phyloP scores from a whole-genome alignment of 53 echinoderm and acorn worm species.

The Actinopyga echinites region DNA sequence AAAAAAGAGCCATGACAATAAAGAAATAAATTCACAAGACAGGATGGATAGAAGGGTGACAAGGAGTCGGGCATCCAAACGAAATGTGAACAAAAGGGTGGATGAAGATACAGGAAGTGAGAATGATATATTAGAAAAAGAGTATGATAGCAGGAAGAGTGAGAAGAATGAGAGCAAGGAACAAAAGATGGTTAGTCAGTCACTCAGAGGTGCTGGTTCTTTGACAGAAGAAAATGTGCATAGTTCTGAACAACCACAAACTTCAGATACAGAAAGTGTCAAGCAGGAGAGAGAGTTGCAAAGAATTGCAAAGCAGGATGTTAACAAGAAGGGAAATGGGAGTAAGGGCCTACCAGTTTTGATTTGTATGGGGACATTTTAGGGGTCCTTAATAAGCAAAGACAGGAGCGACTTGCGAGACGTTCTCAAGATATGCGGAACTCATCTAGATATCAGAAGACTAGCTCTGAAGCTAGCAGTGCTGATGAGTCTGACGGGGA shows the following conservation, averaged over 20 bases:
- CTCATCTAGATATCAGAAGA: background rate
- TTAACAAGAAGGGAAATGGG: background rate
- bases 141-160: too few species aligned
- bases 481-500: background rate
- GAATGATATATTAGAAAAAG: too few species aligned
- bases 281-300: background rate
- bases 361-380: slow-evolving; percentile 59
- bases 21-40: too few species aligned
- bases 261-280: slow-evolving; percentile 17
- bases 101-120: too few species aligned
- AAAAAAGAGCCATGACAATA: background rate
- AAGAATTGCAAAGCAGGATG: background rate
- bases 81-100: too few species aligned
- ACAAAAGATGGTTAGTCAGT: too few species aligned
- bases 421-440: slow-evolving; percentile 26
- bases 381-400: slow-evolving; percentile 55
- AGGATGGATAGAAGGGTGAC: too few species aligned
- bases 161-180: too few species aligned
- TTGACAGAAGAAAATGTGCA: too few species aligned
- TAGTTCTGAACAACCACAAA: background rate
- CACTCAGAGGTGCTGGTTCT: too few species aligned
- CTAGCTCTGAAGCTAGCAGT: too few species aligned
- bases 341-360: background rate
- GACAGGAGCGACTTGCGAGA: slow-evolving; percentile 33
- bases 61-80: too few species aligned